A percentile compares a stretch with the other conserved stretches of the same genome.
Evolutionary conservation across 2,888 invertebrate species (phyloP).

Genomic region (Yponomeuta sedellus): DNA sequence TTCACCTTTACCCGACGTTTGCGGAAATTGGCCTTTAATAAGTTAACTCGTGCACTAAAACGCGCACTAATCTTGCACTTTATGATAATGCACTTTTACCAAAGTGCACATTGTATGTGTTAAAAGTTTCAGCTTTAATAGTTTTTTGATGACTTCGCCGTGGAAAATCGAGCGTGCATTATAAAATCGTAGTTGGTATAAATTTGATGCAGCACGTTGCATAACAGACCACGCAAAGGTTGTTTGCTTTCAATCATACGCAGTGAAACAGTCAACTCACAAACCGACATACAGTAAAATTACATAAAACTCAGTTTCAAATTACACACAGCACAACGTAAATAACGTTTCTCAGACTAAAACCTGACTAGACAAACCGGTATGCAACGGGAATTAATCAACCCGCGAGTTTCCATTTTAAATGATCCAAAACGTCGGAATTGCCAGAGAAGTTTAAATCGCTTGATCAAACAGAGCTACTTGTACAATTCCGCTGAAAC

Average conservation of each 20-base stretch:
- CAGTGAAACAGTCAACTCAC: too few species aligned
- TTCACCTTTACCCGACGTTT: slow-evolving; percentile 40
- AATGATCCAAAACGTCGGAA: slow-evolving; percentile 4
- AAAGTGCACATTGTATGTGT: slow-evolving; percentile 29
- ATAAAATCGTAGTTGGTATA: background rate
- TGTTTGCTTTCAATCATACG: too few species aligned
- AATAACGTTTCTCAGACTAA: too few species aligned
- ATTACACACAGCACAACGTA: too few species aligned
- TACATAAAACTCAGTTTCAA: too few species aligned
- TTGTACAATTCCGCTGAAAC: slow-evolving; percentile 24
- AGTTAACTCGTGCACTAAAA: slow-evolving; percentile 45
- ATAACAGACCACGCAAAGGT: background rate
- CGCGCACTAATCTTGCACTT: slow-evolving; percentile 34
- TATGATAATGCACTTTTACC: slow-evolving; percentile 19
- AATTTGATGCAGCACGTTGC: background rate
- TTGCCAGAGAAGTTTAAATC: slow-evolving; percentile 18
- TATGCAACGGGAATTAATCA: slow-evolving; percentile 2
- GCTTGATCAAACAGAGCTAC: slow-evolving; percentile 22
- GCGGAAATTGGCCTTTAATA: slow-evolving; percentile 48
- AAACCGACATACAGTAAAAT: too few species aligned
- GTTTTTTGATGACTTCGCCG: slow-evolving; percentile 44
- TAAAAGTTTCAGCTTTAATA: slow-evolving; percentile 39
- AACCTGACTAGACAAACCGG: too few species aligned
- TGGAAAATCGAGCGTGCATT: slow-evolving; percentile 28
- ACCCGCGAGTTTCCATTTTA: background rate